Evolutionary conservation across 2,797 vertebrate species (phyloP).

Genomic region (Danio kyathit): DNA sequence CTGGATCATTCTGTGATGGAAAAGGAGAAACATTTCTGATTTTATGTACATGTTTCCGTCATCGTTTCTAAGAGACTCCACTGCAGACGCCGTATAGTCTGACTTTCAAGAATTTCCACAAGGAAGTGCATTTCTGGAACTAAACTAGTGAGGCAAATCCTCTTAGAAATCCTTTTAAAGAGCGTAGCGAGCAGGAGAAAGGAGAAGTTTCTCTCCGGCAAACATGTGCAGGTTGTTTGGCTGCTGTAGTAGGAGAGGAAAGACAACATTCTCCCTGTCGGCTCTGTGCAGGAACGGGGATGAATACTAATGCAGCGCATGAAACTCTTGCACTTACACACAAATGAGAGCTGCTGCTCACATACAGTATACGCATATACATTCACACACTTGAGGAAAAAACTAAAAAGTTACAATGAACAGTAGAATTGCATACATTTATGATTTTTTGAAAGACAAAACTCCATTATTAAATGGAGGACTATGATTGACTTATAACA

Average conservation of each 20-base stretch:
- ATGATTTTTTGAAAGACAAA: neutral
- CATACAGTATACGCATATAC: neutral
- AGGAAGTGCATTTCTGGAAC: slow-evolving; percentile 81
- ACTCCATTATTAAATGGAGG: neutral
- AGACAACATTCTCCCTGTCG: slow-evolving; percentile 74
- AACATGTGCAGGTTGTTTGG: slow-evolving; percentile 79
- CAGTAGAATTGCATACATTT: neutral
- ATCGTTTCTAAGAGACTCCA: slow-evolving; percentile 43
- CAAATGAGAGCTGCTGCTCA: neutral
- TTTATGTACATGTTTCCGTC: slow-evolving; percentile 67
- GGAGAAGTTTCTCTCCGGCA: slow-evolving; percentile 78
- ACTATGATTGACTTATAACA: neutral
- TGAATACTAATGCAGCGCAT: slow-evolving; percentile 70
- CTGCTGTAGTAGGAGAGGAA: slow-evolving; percentile 76
- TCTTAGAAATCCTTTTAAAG: slow-evolving; percentile 83
- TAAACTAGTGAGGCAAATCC: slow-evolving; percentile 84
- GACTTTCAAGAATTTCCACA: slow-evolving; percentile 85
- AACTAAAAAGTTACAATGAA: slow-evolving; percentile 1
- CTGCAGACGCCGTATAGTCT: slow-evolving; percentile 68
- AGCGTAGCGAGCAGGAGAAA: slow-evolving; percentile 73
- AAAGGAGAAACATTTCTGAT: slow-evolving; percentile 33
- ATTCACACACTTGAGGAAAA: neutral
- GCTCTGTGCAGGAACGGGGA: slow-evolving; percentile 66
- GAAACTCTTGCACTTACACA: slow-evolving; percentile 13
- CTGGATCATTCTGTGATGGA: slow-evolving; percentile 39